phyloP scores from a whole-genome alignment of 2,888 invertebrate genomes.

The Sphaerophoria rueppellii region DNA sequence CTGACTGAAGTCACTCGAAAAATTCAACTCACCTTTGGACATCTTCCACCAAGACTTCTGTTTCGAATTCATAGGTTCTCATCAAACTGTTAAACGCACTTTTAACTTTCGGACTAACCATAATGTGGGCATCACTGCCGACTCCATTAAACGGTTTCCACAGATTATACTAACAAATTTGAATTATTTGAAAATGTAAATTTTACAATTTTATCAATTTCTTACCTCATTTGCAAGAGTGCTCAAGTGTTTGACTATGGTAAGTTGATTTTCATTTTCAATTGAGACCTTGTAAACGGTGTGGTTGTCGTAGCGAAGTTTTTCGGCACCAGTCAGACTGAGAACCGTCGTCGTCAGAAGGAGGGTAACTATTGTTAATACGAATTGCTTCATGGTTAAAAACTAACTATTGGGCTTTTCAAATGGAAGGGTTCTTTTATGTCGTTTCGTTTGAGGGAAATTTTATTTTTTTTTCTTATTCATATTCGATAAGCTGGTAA shows the following conservation, averaged over 20 bases:
- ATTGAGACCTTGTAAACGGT: constrained; percentile 81
- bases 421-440: constrained; percentile 5
- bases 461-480: background rate
- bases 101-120: constrained; percentile 85
- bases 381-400: constrained; percentile 73
- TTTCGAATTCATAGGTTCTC: constrained; percentile 79
- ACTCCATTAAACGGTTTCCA: constrained; percentile 80
- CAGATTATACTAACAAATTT: constrained; percentile 76
- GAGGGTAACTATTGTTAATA: constrained; percentile 74
- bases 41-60: constrained; percentile 83
- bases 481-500: background rate
- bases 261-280: constrained; percentile 82
- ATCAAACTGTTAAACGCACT: constrained; percentile 82
- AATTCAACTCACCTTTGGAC: constrained; percentile 84
- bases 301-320: constrained; percentile 79
- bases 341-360: constrained; percentile 16
- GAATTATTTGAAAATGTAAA: background rate
- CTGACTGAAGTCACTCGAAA: background rate
- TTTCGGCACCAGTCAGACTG: constrained; percentile 53
- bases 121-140: constrained; percentile 83
- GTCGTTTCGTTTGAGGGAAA: background rate
- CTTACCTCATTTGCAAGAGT: constrained; percentile 75
- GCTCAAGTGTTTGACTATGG: constrained; percentile 79
- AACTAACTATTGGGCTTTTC: constrained; percentile 10
- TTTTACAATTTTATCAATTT: background rate